Conservation (phyloP, 2,888 invertebrate genomes). For the Ennomos erosarius region DNA sequence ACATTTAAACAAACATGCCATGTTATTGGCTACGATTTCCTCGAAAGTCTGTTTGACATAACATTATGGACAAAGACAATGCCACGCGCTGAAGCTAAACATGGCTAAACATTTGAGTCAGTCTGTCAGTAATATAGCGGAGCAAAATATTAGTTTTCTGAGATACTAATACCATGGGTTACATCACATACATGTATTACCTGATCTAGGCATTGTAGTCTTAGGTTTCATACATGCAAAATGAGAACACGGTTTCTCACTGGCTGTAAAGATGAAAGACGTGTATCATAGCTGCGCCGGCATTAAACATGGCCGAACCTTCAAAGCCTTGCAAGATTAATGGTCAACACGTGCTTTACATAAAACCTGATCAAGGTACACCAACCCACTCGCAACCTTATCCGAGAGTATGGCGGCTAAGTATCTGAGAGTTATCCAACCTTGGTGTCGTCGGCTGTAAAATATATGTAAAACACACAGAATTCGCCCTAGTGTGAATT, state of each 20-base stretch:
- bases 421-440: conserved; percentile 3
- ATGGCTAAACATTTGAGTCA: conserved; percentile 73
- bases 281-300: neutral
- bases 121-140: conserved; percentile 25
- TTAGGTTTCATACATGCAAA: too few species aligned
- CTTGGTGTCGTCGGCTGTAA: conserved; percentile 2
- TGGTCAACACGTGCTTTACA: conserved; percentile 39
- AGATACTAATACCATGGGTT: too few species aligned
- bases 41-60: conserved; percentile 74
- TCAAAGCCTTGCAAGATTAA: conserved; percentile 36
- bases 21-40: conserved; percentile 58
- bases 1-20: conserved; percentile 64
- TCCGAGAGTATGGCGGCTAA: conserved; percentile 5
- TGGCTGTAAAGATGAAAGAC: too few species aligned
- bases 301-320: conserved; percentile 16
- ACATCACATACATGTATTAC: too few species aligned
- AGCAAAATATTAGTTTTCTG: neutral
- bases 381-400: conserved; percentile 16
- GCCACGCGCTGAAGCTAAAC: conserved; percentile 80
- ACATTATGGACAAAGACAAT: conserved; percentile 74
- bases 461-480: too few species aligned
- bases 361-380: conserved; percentile 24
- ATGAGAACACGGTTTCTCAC: too few species aligned
- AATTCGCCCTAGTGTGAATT: too few species aligned
- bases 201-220: too few species aligned